Evolutionary conservation across 2,113 vertebrate genomes (phyloP).

Genomic region (Sylvicapra grimmia): DNA sequence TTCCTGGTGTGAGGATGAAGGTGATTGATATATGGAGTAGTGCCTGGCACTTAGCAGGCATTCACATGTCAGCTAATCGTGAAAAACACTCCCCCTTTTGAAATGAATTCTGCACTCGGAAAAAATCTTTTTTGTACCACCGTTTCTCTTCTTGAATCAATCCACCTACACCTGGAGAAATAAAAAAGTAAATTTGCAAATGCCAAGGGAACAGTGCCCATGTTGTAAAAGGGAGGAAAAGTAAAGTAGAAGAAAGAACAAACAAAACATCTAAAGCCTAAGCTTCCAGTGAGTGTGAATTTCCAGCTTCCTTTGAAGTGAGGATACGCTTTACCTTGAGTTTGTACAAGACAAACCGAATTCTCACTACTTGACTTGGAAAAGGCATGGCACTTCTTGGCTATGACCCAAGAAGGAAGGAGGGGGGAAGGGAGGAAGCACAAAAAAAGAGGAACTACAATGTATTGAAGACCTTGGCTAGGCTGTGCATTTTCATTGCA

Average conservation of each 20-base stretch:
- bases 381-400: background rate
- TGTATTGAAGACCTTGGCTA: background rate
- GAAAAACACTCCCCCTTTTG: background rate
- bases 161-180: background rate
- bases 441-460: background rate
- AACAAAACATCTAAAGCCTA: background rate
- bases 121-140: background rate
- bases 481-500: background rate
- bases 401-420: background rate
- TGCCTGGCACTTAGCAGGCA: background rate
- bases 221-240: background rate
- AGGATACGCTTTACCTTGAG: background rate
- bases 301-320: background rate
- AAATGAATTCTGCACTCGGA: background rate
- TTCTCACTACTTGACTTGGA: background rate
- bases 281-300: background rate
- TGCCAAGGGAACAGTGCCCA: background rate
- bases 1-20: background rate
- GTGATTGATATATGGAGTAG: background rate
- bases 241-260: background rate
- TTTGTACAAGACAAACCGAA: background rate
- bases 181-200: conserved; percentile 3
- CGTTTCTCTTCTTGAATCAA: background rate
- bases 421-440: background rate
- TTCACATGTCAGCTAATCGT: background rate